These are phyloP conservation scores for Hippopotamus amphibius DNA, from an alignment of 2,113 vertebrate genomes.

Conservation along the genomic window DNA sequence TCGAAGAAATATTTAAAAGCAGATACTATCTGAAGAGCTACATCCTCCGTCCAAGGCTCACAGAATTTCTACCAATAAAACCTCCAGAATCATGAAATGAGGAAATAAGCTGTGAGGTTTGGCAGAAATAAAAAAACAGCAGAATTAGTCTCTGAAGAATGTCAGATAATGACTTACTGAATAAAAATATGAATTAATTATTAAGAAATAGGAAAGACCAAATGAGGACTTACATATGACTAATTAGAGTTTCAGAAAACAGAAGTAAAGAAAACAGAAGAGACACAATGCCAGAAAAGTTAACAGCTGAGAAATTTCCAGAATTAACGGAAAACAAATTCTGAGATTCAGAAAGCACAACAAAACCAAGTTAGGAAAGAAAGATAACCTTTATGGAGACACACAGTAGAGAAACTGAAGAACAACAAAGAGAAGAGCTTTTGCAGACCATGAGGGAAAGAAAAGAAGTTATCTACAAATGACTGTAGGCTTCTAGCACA, in stretches of 20 bases:
- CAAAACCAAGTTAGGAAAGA: slow-evolving; percentile 1
- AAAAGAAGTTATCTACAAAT: not conserved
- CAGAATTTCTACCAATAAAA: not conserved
- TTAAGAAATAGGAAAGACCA: not conserved
- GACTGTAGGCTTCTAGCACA: not conserved
- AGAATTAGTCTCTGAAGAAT: slow-evolving; percentile 6
- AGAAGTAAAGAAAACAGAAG: not conserved
- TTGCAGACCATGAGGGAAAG: not conserved
- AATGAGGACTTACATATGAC: not conserved
- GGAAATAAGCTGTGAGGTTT: not conserved
- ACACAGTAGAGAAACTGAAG: not conserved
- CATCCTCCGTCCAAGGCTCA: not conserved
- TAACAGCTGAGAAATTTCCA: not conserved
- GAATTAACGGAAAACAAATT: not conserved
- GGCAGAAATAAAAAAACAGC: slow-evolving; percentile 5
- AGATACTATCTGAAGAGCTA: not conserved
- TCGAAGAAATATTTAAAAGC: not conserved
- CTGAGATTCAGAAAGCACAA: not conserved
- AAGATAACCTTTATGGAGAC: not conserved
- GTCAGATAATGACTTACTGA: not conserved
- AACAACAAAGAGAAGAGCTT: not conserved
- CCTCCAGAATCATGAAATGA: not conserved
- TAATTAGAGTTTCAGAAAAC: not conserved
- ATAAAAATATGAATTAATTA: not conserved
- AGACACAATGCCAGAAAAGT: not conserved